These are phyloP conservation scores for Hymenochirus boettgeri DNA, from an alignment of 2,113 vertebrate species.

Conservation along the genomic window DNA sequence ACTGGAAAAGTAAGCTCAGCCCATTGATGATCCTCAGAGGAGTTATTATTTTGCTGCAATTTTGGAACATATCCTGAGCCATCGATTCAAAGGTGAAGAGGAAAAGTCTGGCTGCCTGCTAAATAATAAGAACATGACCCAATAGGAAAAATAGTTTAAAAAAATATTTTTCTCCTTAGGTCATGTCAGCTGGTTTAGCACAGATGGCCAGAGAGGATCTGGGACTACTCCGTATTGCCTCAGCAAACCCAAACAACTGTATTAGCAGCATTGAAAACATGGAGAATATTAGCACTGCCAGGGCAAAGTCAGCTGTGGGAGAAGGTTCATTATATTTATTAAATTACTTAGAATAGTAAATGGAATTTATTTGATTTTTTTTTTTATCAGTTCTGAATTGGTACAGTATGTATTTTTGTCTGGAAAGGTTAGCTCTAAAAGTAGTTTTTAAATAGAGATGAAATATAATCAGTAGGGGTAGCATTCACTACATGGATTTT, in stretches of 20 bases:
- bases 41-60: slow-evolving; percentile 97
- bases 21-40: slow-evolving; percentile 92
- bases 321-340: not conserved
- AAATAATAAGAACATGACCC: too few relatives aligned
- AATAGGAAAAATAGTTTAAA: too few relatives aligned
- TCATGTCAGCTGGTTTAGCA: slow-evolving; percentile 94
- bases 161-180: too few relatives aligned
- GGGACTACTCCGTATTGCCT: slow-evolving; percentile 94
- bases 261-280: slow-evolving; percentile 96
- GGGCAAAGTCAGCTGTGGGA: slow-evolving; percentile 76
- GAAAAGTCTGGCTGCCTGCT: slow-evolving; percentile 14
- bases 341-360: not conserved
- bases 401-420: too few relatives aligned
- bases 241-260: slow-evolving; percentile 92
- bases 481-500: too few relatives aligned
- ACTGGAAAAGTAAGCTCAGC: slow-evolving; percentile 88
- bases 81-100: slow-evolving; percentile 93
- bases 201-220: slow-evolving; percentile 90
- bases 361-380: too few relatives aligned
- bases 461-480: too few relatives aligned
- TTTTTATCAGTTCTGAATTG: too few relatives aligned
- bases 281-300: slow-evolving; percentile 92
- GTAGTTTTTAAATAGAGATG: too few relatives aligned
- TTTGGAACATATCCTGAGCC: slow-evolving; percentile 95
- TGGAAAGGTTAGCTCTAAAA: too few relatives aligned